Percentiles rank a stretch among this genome's conserved stretches.
phyloP scores from a whole-genome alignment of 2,888 invertebrate genomes.

The Mayetiola destructor region DNA sequence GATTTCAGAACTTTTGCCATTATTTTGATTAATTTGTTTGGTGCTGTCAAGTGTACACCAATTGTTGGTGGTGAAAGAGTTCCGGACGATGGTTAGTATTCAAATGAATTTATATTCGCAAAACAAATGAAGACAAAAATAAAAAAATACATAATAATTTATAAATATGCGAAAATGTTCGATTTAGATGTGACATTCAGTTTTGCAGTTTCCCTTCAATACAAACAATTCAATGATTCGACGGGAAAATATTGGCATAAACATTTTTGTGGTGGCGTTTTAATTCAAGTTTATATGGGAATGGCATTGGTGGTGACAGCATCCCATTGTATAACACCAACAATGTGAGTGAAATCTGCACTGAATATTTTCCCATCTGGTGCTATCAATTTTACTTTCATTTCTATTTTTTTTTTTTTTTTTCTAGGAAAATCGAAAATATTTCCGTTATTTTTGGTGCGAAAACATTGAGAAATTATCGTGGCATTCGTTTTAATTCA shows the following conservation, averaged over 20 bases:
- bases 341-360: too few species aligned
- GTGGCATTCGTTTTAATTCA: background rate
- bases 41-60: background rate
- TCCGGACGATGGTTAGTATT: background rate
- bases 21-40: too few species aligned
- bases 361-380: too few species aligned
- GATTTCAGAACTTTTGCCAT: too few species aligned
- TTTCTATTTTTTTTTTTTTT: background rate
- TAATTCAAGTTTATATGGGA: background rate
- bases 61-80: background rate
- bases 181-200: background rate
- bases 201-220: conserved; percentile 12
- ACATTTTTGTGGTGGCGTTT: conserved; percentile 31
- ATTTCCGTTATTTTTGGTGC: background rate
- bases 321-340: conserved; percentile 29
- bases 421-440: background rate
- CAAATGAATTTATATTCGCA: too few species aligned
- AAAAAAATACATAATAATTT: background rate
- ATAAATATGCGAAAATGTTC: background rate
- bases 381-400: background rate
- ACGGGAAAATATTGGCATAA: conserved; percentile 18
- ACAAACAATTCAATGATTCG: background rate
- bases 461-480: background rate
- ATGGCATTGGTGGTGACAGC: conserved; percentile 24
- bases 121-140: too few species aligned